These are phyloP conservation scores for Dipus sagitta DNA, from an alignment of 2,797 vertebrate genomes.

Conservation along the genomic window DNA sequence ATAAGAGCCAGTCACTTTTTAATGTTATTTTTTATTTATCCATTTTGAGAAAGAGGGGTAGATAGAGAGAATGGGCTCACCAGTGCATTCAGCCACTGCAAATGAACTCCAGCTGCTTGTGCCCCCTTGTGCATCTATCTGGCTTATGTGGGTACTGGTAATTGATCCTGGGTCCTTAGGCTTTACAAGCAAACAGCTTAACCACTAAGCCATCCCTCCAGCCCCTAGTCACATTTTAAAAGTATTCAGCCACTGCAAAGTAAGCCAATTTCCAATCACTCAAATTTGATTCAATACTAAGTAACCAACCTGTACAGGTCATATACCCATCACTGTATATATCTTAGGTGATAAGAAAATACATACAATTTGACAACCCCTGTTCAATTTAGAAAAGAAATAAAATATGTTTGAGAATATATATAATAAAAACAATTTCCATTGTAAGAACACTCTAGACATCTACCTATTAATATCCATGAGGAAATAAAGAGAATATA, in stretches of 20 bases:
- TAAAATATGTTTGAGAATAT: not conserved
- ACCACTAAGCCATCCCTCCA: too few species aligned
- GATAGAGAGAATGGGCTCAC: too few species aligned
- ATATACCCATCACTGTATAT: not conserved
- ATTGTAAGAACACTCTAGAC: not conserved
- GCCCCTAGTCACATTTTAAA: not conserved
- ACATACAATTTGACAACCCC: not conserved
- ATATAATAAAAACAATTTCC: not conserved
- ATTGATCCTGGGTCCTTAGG: too few species aligned
- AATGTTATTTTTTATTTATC: too few species aligned
- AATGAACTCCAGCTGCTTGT: too few species aligned
- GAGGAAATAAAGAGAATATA: fast-evolving
- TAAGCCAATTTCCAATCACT: not conserved
- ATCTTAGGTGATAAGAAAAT: not conserved
- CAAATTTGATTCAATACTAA: not conserved
- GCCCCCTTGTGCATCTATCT: too few species aligned
- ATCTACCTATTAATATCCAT: not conserved
- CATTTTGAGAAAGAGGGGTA: too few species aligned
- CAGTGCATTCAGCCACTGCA: too few species aligned
- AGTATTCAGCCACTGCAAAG: not conserved
- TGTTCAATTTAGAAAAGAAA: not conserved
- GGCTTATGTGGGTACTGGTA: too few species aligned
- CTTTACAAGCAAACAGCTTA: too few species aligned
- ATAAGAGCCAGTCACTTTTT: not conserved
- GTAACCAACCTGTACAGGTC: not conserved